Evolutionary conservation across 2,113 vertebrate genomes (phyloP).

Genomic region (Puffinus mauretanicus): DNA sequence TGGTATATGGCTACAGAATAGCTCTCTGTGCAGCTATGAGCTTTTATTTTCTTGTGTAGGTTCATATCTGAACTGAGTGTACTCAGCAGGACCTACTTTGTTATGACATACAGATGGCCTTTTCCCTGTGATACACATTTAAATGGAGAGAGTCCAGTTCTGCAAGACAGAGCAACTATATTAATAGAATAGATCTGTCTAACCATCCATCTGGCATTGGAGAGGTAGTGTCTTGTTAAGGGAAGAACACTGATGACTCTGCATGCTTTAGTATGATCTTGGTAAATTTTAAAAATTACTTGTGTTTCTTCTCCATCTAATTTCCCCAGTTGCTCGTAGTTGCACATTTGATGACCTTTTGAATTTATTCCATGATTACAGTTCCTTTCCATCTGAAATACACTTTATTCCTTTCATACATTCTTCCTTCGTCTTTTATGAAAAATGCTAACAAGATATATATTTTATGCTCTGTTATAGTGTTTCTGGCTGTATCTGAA

Average conservation of each 20-base stretch:
- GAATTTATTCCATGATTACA: background rate
- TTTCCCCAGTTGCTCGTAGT: background rate
- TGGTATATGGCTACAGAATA: background rate
- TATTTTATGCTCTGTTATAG: background rate
- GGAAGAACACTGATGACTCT: background rate
- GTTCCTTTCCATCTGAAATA: background rate
- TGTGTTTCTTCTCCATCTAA: background rate
- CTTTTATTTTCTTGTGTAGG: background rate
- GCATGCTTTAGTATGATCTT: background rate
- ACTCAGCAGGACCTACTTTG: background rate
- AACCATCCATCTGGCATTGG: background rate
- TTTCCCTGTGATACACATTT: background rate
- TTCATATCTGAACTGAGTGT: rapidly evolving
- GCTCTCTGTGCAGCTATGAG: background rate
- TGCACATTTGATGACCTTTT: background rate
- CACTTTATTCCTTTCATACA: background rate
- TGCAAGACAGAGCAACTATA: background rate
- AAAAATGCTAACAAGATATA: background rate
- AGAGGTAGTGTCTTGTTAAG: background rate
- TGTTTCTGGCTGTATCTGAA: background rate
- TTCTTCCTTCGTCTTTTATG: background rate
- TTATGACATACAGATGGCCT: background rate
- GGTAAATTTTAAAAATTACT: background rate
- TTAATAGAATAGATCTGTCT: background rate
- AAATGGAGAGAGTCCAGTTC: background rate